Percentiles rank a stretch among this genome's conserved stretches.
These are phyloP conservation scores for Eriosoma lanigerum DNA, from an alignment of 1,140 invertebrate species.

Conservation along the genomic window DNA sequence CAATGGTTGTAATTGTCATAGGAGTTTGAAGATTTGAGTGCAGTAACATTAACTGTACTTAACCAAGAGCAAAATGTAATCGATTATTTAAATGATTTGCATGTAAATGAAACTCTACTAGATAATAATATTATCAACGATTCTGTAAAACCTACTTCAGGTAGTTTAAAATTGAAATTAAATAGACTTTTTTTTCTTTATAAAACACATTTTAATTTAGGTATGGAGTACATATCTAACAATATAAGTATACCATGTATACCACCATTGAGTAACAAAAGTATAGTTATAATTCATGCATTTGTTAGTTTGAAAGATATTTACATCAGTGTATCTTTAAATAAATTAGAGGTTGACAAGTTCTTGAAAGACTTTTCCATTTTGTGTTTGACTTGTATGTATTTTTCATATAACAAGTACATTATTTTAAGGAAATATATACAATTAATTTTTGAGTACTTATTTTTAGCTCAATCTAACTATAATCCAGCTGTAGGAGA, in stretches of 20 bases:
- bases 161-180: neutral
- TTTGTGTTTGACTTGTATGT: constrained; percentile 30
- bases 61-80: neutral
- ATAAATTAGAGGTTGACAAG: constrained; percentile 5
- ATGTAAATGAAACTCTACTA: neutral
- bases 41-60: constrained; percentile 16
- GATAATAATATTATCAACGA: constrained; percentile 1
- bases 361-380: constrained; percentile 29
- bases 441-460: neutral
- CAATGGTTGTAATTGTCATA: neutral
- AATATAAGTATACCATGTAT: constrained; percentile 2
- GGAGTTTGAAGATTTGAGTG: constrained; percentile 32
- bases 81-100: neutral
- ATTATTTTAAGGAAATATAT: neutral
- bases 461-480: constrained; percentile 13
- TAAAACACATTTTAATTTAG: constrained; percentile 1
- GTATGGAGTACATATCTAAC: neutral
- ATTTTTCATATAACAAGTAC: neutral
- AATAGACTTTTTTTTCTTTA: neutral
- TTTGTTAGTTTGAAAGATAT: constrained; percentile 24
- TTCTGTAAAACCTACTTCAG: neutral
- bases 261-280: constrained; percentile 30
- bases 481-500: constrained; percentile 11
- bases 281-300: constrained; percentile 24
- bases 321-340: constrained; percentile 13